These are phyloP conservation scores for Standfussiana lucernea DNA, from an alignment of 2,888 invertebrate genomes.

Conservation along the genomic window DNA sequence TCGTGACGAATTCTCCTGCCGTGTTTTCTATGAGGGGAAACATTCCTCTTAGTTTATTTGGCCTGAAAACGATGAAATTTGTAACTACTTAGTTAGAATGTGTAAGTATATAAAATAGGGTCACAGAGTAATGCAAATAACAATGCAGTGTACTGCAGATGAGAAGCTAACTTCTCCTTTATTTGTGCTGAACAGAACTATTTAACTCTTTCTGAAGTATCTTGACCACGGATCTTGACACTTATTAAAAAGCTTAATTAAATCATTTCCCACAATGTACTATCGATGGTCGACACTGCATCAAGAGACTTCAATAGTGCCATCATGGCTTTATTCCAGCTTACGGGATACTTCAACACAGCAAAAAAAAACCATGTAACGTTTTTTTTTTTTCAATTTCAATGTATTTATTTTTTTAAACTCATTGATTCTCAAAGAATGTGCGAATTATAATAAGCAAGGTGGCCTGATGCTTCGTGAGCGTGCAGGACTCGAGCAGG, in stretches of 20 bases:
- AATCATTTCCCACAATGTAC: neutral
- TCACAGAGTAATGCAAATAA: neutral
- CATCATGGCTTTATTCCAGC: neutral
- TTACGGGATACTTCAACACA: neutral
- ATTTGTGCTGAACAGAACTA: too few relatives aligned
- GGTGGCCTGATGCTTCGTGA: neutral
- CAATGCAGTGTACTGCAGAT: neutral
- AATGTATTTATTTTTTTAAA: neutral
- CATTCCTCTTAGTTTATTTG: conserved; percentile 87
- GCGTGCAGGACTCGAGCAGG: neutral
- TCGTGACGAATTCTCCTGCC: conserved; percentile 81
- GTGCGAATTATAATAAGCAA: neutral
- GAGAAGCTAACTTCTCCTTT: neutral
- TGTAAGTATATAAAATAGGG: neutral
- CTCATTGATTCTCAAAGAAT: neutral
- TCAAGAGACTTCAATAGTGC: neutral
- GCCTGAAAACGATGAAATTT: conserved; percentile 76
- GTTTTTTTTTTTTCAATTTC: neutral
- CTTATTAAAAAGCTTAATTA: neutral
- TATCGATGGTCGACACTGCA: too few relatives aligned
- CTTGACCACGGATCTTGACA: neutral
- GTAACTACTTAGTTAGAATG: conserved; percentile 1
- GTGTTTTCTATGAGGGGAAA: conserved; percentile 85
- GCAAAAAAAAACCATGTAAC: neutral
- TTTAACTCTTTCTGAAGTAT: neutral